phyloP scores from a whole-genome alignment of 2,113 vertebrate species.

The Sclerurus mexicanus region DNA sequence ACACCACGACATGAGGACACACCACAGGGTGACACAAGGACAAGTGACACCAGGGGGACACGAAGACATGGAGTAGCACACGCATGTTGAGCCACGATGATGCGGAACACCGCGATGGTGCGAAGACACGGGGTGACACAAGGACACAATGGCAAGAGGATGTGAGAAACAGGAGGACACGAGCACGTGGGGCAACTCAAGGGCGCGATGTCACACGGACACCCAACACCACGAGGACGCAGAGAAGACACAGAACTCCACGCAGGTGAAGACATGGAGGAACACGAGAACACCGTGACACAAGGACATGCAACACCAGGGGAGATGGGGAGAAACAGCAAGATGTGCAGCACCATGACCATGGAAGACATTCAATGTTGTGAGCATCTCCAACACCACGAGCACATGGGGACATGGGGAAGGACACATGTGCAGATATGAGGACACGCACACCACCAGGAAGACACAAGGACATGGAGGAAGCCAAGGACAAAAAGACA shows the following conservation, averaged over 20 bases:
- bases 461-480: fast-evolving
- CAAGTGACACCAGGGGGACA: too few species aligned
- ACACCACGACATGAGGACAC: not conserved
- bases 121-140: not conserved
- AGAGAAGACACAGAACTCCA: not conserved
- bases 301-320: not conserved
- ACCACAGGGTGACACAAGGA: not conserved
- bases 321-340: not conserved
- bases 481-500: not conserved
- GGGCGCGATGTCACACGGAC: not conserved
- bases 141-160: not conserved
- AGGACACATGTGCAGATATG: not conserved
- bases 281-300: fast-evolving
- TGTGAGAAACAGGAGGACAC: not conserved
- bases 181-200: not conserved
- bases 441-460: not conserved
- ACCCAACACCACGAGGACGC: too few species aligned
- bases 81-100: fast-evolving
- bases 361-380: not conserved
- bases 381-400: not conserved
- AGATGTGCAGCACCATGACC: not conserved
- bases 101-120: not conserved
- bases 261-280: fast-evolving
- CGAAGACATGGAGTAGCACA: not conserved
- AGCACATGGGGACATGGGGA: not conserved